Evolutionary conservation across 2,797 vertebrate species (phyloP).

Genomic region (Artibeus lituratus): DNA sequence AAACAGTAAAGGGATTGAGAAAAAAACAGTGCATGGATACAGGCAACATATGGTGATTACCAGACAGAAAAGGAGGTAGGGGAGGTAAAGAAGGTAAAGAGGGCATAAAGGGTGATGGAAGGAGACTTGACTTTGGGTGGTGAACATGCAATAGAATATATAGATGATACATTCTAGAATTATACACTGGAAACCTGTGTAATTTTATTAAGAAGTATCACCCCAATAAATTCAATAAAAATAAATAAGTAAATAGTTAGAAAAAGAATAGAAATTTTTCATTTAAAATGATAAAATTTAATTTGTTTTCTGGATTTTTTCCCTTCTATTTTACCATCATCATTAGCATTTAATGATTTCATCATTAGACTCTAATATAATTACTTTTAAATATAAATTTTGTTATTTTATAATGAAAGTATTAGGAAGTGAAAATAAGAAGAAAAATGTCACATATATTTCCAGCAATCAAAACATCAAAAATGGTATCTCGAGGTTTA

Average conservation of each 20-base stretch:
- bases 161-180: neutral
- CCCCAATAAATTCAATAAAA: neutral
- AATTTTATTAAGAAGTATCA: neutral
- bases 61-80: neutral
- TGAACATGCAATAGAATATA: too few species aligned
- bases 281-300: constrained; percentile 8
- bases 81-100: neutral
- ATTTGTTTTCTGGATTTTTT: neutral
- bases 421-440: neutral
- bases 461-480: neutral
- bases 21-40: neutral
- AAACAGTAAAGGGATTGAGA: neutral
- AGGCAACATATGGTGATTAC: neutral
- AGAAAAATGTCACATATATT: neutral
- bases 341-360: neutral
- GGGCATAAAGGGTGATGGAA: neutral
- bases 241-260: neutral
- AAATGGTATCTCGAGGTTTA: neutral
- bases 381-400: neutral
- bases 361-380: neutral
- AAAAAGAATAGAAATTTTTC: neutral
- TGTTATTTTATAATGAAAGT: neutral
- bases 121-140: neutral
- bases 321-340: neutral
- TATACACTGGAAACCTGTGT: neutral